Evolutionary conservation across 2,888 invertebrate genomes (phyloP), one percentile per base, ranked within the genome.

Genomic region (Rhamnusium bicolor): DNA sequence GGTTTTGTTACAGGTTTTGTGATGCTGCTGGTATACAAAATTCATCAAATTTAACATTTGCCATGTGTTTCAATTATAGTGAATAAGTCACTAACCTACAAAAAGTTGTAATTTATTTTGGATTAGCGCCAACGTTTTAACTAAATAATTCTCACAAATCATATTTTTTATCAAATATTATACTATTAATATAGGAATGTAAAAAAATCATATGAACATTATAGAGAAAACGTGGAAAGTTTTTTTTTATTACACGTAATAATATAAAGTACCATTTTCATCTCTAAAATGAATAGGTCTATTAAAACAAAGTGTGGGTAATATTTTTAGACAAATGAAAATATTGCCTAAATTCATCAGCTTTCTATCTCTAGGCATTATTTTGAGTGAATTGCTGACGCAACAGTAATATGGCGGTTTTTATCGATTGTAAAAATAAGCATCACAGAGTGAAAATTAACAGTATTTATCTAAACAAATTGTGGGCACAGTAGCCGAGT

Each of bases 261-360:
- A 65, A 53, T 53, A 65, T 65, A 65, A 65, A 65, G 65, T 53
- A 53, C 53, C 65, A 53, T 65, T 65, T 63, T 51, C 63, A 63
- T 63, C 51, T 32, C 19, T 27, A 32, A 54, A 65, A 65, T 65
- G 53, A 65, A 65, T 65, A 32, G 65, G 53, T 51, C 65, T 65
- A 65, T 65, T 65, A 65, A 65, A 65, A 53, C 53, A 19, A 65
- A 65, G 65, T 65, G 40, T 19, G 47, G 21, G 65, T 19, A 65
- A 65, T 65, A 65, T 65, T 51, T 65, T 65, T 53, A 65, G 65
- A 65, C 65, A 65, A 65, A 53, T 65, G 65, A 65, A 65, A 65
- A 65, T 65, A 65, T 65, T 53, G 32, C 65, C 40, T 54, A 53
- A 19, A 65, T 65, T 53, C 65, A 65, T 65, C 65, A 65, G 32